phyloP scores from a whole-genome alignment of 2,888 invertebrate genomes.

The Frankliniella intonsa region DNA sequence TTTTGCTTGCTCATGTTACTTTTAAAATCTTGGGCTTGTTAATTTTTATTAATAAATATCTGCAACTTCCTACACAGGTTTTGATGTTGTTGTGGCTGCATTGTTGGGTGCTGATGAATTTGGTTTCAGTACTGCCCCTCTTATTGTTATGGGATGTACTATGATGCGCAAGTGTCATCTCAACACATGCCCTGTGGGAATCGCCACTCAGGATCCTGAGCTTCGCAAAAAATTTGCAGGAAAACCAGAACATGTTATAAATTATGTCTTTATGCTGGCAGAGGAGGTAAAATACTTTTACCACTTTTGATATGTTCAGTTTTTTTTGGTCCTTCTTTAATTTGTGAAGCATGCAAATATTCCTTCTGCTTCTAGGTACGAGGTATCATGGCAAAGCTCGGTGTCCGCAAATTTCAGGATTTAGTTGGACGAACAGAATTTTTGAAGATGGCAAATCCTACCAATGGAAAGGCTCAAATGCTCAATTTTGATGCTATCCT shows the following conservation, averaged over 20 bases:
- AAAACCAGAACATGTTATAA: conserved; percentile 95
- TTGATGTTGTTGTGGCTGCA: conserved; percentile 94
- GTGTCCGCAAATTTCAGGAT: conserved; percentile 83
- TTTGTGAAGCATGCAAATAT: not conserved
- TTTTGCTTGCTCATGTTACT: too few relatives aligned
- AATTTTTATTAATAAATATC: not conserved
- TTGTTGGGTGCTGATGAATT: conserved; percentile 96
- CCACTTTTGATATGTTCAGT: conserved; percentile 14
- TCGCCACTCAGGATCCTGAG: conserved; percentile 96
- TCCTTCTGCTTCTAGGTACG: conserved; percentile 60
- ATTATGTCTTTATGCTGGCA: conserved; percentile 95
- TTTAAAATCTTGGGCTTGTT: not conserved
- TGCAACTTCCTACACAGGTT: conserved; percentile 52
- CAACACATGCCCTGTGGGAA: conserved; percentile 98
- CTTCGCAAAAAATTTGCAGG: conserved; percentile 95
- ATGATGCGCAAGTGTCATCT: conserved; percentile 99
- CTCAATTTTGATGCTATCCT: conserved; percentile 81
- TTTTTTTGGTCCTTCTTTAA: conserved; percentile 27
- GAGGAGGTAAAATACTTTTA: conserved; percentile 68
- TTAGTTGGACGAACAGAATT: conserved; percentile 89
- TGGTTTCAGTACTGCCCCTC: conserved; percentile 96
- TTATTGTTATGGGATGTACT: conserved; percentile 96
- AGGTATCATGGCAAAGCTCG: conserved; percentile 83
- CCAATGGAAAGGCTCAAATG: conserved; percentile 74
- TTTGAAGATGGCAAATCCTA: conserved; percentile 65